Percentiles rank a stretch among this genome's conserved stretches.
phyloP scores from a whole-genome alignment of 2,113 vertebrate genomes.

The Cyprinodon variegatus region DNA sequence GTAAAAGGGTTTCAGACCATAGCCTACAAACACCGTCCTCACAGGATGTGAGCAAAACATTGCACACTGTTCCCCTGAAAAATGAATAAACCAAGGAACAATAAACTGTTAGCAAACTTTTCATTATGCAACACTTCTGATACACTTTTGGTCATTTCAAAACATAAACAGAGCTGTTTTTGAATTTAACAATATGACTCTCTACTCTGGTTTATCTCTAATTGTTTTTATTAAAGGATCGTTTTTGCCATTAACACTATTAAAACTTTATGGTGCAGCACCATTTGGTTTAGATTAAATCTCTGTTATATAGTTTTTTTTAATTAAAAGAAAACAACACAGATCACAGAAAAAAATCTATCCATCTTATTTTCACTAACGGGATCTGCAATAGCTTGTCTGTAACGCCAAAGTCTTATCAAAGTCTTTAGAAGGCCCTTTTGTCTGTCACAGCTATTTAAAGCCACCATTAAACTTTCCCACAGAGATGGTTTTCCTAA shows the following conservation, averaged over 20 bases:
- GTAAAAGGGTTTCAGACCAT: slow-evolving; percentile 94
- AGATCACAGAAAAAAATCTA: too few relatives aligned
- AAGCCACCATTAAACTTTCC: neutral
- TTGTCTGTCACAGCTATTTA: neutral
- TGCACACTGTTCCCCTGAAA: slow-evolving; percentile 92
- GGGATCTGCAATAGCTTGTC: neutral
- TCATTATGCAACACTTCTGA: neutral
- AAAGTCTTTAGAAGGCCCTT: neutral
- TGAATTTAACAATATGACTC: neutral
- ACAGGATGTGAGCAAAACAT: slow-evolving; percentile 94
- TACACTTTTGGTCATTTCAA: too few relatives aligned
- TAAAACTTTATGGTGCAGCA: neutral
- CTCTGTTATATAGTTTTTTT: too few relatives aligned
- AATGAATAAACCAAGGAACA: slow-evolving; percentile 19
- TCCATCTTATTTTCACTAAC: too few relatives aligned
- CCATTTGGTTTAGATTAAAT: too few relatives aligned
- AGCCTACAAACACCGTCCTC: slow-evolving; percentile 94
- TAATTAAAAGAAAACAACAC: neutral
- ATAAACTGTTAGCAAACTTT: neutral
- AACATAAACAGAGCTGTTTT: too few relatives aligned
- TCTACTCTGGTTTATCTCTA: neutral
- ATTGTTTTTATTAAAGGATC: too few relatives aligned
- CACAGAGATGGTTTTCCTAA: neutral
- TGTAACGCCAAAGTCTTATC: neutral
- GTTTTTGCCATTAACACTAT: neutral